Percentiles rank a stretch among this genome's conserved stretches.
Conservation (phyloP, 2,888 invertebrate species). For the Idaea dimidiata region DNA sequence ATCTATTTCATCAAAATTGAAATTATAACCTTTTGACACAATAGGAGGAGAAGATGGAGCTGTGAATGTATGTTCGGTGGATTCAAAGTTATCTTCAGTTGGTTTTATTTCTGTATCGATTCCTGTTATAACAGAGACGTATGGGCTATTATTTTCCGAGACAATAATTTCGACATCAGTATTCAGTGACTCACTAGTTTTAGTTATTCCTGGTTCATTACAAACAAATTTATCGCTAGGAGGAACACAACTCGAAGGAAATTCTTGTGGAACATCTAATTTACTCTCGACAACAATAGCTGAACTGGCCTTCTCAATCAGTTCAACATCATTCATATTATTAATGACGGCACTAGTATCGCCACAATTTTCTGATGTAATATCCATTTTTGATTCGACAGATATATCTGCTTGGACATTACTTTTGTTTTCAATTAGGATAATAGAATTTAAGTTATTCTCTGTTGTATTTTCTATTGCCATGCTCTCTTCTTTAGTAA, state of each 20-base stretch:
- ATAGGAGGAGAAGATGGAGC: slow-evolving; percentile 58
- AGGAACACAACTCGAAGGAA: not conserved
- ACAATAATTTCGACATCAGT: slow-evolving; percentile 38
- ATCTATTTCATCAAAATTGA: slow-evolving; percentile 66
- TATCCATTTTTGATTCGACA: not conserved
- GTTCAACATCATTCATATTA: not conserved
- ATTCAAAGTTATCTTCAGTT: slow-evolving; percentile 26
- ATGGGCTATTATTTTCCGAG: slow-evolving; percentile 57
- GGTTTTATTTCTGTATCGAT: slow-evolving; percentile 24
- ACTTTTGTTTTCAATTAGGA: not conserved
- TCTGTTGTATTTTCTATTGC: slow-evolving; percentile 2
- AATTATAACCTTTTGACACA: slow-evolving; percentile 61
- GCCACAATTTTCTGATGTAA: not conserved
- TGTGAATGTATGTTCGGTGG: slow-evolving; percentile 29
- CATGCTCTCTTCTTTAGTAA: slow-evolving; percentile 10
- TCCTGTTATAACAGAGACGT: slow-evolving; percentile 46
- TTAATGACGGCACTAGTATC: not conserved
- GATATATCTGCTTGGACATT: not conserved
- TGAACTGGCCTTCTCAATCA: not conserved
- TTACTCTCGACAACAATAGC: not conserved
- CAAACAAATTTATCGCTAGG: not conserved
- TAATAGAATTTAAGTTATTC: not conserved
- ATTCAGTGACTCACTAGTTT: not conserved
- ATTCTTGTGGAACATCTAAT: not conserved
- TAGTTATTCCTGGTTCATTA: not conserved